Evolutionary conservation across 2,113 vertebrate genomes (phyloP).

Genomic region (human (Homo sapiens)): GRCh38 chr12:111408001-111408500

Average conservation of each 20-base stretch:
- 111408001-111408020: background rate
- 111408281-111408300: background rate
- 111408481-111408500: background rate
- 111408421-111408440: background rate
- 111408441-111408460: background rate
- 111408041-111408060: background rate
- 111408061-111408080: background rate
- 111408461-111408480: background rate
- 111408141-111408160: background rate
- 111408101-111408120: background rate
- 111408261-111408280: background rate
- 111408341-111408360: background rate
- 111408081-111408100: background rate
- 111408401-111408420: background rate
- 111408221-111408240: conserved; percentile 13
- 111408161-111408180: background rate
- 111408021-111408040: background rate
- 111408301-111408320: background rate
- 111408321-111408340: background rate
- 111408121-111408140: background rate
- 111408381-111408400: background rate
- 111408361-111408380: background rate
- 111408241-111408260: background rate
- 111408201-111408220: background rate
- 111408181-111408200: background rate